Conservation (phyloP, 2,113 vertebrate genomes). For the Aix galericulata region DNA sequence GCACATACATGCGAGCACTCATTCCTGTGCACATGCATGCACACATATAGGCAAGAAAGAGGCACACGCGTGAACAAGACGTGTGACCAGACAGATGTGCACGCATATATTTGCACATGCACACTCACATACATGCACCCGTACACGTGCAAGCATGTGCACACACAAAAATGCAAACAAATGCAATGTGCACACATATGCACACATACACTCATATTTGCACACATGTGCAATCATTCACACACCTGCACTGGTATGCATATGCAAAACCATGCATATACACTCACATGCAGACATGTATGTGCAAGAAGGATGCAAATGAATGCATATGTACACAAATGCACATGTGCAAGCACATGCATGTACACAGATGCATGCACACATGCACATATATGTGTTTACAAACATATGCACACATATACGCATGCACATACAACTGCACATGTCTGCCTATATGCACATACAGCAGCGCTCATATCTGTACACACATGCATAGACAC, state of each 20-base stretch:
- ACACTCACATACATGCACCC: too few species aligned
- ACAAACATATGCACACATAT: not conserved
- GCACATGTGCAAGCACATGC: not conserved
- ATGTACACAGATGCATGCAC: not conserved
- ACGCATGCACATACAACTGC: not conserved
- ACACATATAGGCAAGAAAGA: not conserved
- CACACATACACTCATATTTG: not conserved
- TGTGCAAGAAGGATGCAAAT: not conserved
- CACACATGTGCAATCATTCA: too few species aligned
- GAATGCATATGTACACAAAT: not conserved
- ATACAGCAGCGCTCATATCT: not conserved
- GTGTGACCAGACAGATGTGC: not conserved
- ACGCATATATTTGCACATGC: accelerated
- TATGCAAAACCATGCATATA: too few species aligned
- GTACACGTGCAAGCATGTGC: accelerated
- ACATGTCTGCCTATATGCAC: not conserved
- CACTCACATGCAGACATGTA: not conserved
- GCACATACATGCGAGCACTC: not conserved
- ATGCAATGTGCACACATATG: too few species aligned
- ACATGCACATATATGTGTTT: too few species aligned
- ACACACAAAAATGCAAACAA: not conserved
- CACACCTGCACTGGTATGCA: not conserved
- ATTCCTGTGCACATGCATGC: too few species aligned
- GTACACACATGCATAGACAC: not conserved
- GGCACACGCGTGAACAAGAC: too few species aligned